Percentiles rank a stretch among this genome's conserved stretches.
These are phyloP conservation scores for Enteromius paludinosus DNA, from an alignment of 2,797 vertebrate species.

Conservation along the genomic window DNA sequence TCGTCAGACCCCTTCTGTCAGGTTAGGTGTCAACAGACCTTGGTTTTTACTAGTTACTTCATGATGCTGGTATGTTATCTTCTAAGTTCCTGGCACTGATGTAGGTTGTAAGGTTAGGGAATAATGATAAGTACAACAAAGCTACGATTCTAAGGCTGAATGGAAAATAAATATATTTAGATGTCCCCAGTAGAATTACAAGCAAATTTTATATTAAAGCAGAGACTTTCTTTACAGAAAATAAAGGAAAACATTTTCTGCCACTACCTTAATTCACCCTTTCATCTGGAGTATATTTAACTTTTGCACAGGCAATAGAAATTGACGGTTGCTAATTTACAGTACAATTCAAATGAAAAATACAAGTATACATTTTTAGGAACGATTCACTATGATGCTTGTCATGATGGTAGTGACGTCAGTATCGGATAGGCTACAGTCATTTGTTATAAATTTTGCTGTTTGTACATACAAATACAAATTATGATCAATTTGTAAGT, in stretches of 20 bases:
- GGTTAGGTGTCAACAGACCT: slow-evolving; percentile 25
- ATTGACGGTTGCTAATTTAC: neutral
- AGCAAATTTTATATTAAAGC: neutral
- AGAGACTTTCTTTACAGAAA: neutral
- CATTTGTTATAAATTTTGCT: neutral
- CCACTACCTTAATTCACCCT: neutral
- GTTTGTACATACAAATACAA: neutral
- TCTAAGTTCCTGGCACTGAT: slow-evolving; percentile 4
- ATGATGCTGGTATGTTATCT: slow-evolving; percentile 26
- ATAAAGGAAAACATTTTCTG: neutral
- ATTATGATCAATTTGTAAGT: neutral
- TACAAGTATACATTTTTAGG: neutral
- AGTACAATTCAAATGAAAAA: neutral
- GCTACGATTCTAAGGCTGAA: neutral
- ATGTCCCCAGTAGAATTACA: neutral
- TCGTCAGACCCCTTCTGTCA: slow-evolving; percentile 6
- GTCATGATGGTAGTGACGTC: neutral
- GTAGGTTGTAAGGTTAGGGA: neutral
- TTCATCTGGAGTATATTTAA: neutral
- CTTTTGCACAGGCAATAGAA: neutral
- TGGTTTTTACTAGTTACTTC: slow-evolving; percentile 7
- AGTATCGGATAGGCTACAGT: neutral
- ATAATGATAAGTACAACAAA: too few relatives aligned
- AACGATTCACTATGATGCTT: neutral
- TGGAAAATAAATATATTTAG: neutral